Conservation (phyloP, 2,113 vertebrate genomes). For the Strix uralensis region DNA sequence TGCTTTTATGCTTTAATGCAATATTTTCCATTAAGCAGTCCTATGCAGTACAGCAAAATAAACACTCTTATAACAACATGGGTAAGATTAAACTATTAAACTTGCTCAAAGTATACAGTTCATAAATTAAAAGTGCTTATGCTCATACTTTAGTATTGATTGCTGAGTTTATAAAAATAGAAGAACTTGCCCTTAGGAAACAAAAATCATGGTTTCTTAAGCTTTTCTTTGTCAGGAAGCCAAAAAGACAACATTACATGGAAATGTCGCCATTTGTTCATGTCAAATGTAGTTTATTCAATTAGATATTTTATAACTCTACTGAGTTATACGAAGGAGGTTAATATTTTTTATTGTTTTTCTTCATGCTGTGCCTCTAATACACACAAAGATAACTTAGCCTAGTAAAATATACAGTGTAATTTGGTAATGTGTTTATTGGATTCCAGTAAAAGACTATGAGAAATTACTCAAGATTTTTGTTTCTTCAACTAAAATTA, state of each 20-base stretch:
- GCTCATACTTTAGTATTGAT: constrained; percentile 45
- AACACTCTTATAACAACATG: not conserved
- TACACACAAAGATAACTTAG: constrained; percentile 13
- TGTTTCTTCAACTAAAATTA: not conserved
- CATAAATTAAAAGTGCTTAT: constrained; percentile 47
- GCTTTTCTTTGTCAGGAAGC: constrained; percentile 45
- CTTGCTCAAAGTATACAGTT: not conserved
- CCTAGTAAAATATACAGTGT: constrained; percentile 40
- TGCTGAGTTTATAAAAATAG: constrained; percentile 44
- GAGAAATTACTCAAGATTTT: not conserved
- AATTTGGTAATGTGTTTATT: constrained; percentile 50
- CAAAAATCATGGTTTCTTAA: constrained; percentile 12
- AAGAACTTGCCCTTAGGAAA: constrained; percentile 38
- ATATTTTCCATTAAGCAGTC: constrained; percentile 17
- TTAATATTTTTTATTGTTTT: constrained; percentile 38
- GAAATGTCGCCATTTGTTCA: constrained; percentile 41
- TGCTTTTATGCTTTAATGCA: not conserved
- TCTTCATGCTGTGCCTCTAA: constrained; percentile 37
- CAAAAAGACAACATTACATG: constrained; percentile 44
- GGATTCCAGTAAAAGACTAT: not conserved
- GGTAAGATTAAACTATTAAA: not conserved
- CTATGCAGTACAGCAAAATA: not conserved
- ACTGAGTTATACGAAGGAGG: not conserved
- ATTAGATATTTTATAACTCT: constrained; percentile 39
- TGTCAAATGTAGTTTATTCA: constrained; percentile 53